Percentiles rank a stretch among this genome's conserved stretches.
phyloP scores from a whole-genome alignment of 35 echinoderm and acorn worm genomes.

The Lytechinus pictus region DNA sequence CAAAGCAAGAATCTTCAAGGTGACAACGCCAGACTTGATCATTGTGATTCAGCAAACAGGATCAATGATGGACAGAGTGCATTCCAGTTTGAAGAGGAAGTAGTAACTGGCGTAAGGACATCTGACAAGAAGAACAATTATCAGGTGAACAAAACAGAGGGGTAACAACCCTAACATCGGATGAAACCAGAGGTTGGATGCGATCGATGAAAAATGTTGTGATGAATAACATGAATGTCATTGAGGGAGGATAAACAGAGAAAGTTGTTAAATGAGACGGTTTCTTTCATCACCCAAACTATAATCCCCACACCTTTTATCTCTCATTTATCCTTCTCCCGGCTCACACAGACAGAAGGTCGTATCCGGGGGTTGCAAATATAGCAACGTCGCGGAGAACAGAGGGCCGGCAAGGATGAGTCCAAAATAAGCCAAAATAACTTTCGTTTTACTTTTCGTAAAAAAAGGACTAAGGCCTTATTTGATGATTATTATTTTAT shows the following conservation, averaged over 20 bases:
- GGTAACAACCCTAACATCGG: not conserved
- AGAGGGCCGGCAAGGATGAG: too few relatives aligned
- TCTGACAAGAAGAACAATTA: not conserved
- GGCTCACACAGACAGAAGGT: not conserved
- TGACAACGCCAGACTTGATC: not conserved
- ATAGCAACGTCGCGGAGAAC: not conserved
- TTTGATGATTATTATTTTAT: too few relatives aligned
- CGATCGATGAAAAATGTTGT: not conserved
- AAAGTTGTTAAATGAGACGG: not conserved
- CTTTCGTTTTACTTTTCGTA: too few relatives aligned
- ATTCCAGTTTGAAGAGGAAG: not conserved
- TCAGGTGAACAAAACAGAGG: not conserved
- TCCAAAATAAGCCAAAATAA: too few relatives aligned
- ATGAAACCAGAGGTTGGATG: not conserved
- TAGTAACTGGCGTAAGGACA: not conserved
- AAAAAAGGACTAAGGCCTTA: too few relatives aligned
- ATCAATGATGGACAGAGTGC: not conserved
- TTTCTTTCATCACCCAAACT: not conserved
- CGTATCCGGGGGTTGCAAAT: not conserved
- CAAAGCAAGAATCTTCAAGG: too few relatives aligned
- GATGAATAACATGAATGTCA: conserved; percentile 4
- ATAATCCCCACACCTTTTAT: not conserved
- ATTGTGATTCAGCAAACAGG: not conserved
- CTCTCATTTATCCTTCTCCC: not conserved
- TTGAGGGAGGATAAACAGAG: not conserved